Base-by-base conservation (phyloP, 2,888 invertebrate species). In the Calliopum simillimum region DNA sequence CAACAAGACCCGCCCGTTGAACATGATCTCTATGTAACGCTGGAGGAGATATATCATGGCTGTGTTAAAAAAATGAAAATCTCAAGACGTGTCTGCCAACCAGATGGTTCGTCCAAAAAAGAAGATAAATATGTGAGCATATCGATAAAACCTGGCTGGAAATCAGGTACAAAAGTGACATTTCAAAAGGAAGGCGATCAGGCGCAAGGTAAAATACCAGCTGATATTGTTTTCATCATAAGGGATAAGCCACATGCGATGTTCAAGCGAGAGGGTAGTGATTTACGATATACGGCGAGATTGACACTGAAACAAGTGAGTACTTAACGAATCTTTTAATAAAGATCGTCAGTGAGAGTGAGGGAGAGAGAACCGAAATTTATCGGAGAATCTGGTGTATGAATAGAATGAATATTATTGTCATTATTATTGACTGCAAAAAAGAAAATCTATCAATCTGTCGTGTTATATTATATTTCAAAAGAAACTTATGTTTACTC, bases 31-130 rank as follows among this genome's bases (percentile, higher is more conserved):
- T 96, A 95, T 81, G 96, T 98, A 14, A 92, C 94, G 0, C 86
- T 99, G 61, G 99, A 99, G 84, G 99, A 99, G 83, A 96, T 99
- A 79, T 91, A 94, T 69, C 93, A 93, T 79, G 99, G 99, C 66
- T 97, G 97, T 86, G 95, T 95, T 13, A 99, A 99, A 88, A 99
- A 99, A 87, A 98, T 99, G 97, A 99, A 99, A 88, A 99, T 99
- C 79, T 98, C 97, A 44, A 90, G 98, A 75, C 91, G 96, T 79
- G 95, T 96, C 6, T 87, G 94, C 33, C 94, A 94, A 80, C 88
- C 94, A 1, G 97, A 98, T 84, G 96, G 96, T 49, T 90, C 92
- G 3, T 90, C 93, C 0, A 92, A 92, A 82, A 94, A 94, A 81
- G 98, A 98, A 86, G 98, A 98, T 84, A 98, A 98, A 88, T 96